Evolutionary conservation across 2,113 vertebrate species (phyloP).

Genomic region (Cinclus cinclus): DNA sequence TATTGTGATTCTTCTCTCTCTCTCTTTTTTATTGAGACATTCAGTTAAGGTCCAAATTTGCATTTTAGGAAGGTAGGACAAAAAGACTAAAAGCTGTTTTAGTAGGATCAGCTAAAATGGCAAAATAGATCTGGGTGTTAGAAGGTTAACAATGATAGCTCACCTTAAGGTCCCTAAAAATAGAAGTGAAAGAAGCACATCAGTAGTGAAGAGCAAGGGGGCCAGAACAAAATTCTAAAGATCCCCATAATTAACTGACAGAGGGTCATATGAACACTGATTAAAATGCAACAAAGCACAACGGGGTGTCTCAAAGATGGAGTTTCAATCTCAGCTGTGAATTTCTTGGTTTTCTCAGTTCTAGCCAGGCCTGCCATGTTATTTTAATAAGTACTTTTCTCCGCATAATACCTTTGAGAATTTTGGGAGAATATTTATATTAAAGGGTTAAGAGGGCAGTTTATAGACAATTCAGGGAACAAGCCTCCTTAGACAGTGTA

Average conservation of each 20-base stretch:
- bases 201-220: constrained; percentile 5
- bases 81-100: constrained; percentile 18
- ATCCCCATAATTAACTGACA: constrained; percentile 41
- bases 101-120: constrained; percentile 33
- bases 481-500: background rate
- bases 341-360: constrained; percentile 2
- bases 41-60: constrained; percentile 9
- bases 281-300: constrained; percentile 59
- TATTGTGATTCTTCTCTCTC: background rate
- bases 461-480: background rate
- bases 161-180: constrained; percentile 50
- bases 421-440: background rate
- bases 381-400: background rate
- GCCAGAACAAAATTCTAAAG: constrained; percentile 33
- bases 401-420: background rate
- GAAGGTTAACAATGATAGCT: constrained; percentile 52
- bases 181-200: constrained; percentile 25
- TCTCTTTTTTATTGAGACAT: background rate
- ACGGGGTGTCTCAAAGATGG: background rate
- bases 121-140: constrained; percentile 52
- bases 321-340: constrained; percentile 20
- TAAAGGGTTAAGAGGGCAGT: background rate
- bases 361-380: background rate
- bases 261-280: constrained; percentile 30
- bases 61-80: background rate